Percentiles rank a stretch among this genome's conserved stretches.
These are phyloP conservation scores for Oscheius onirici DNA, from an alignment of 2,888 invertebrate species.

Conservation along the genomic window DNA sequence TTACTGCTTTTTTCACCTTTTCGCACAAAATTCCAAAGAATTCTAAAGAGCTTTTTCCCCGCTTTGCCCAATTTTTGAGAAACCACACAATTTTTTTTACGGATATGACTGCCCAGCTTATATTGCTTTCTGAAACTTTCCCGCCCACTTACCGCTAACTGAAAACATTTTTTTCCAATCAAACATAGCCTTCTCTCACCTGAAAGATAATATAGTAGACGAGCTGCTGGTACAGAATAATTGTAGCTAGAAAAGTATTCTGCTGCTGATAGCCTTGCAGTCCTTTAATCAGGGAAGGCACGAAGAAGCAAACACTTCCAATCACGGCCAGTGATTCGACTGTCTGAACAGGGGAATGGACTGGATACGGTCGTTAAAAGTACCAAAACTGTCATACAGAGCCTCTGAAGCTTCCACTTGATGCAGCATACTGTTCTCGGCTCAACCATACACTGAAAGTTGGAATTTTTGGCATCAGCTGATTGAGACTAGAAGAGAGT, in stretches of 20 bases:
- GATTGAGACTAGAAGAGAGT: too few relatives aligned
- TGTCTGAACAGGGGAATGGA: background rate
- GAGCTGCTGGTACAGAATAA: constrained; percentile 12
- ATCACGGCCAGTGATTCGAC: constrained; percentile 7
- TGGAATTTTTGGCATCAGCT: too few relatives aligned
- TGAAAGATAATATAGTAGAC: constrained; percentile 19
- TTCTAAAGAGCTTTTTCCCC: too few relatives aligned
- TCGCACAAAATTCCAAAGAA: too few relatives aligned
- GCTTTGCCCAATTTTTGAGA: too few relatives aligned
- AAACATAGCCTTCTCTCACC: background rate
- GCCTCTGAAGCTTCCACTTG: constrained; percentile 14
- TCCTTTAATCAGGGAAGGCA: constrained; percentile 21
- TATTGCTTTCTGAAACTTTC: background rate
- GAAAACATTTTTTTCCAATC: background rate
- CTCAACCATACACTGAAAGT: constrained; percentile 29
- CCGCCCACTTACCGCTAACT: background rate
- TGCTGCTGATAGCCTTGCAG: constrained; percentile 2
- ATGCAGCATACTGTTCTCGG: constrained; percentile 19
- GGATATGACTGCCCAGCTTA: too few relatives aligned
- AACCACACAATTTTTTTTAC: too few relatives aligned
- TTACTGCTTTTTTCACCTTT: too few relatives aligned
- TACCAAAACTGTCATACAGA: constrained; percentile 4
- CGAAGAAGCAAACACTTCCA: constrained; percentile 4
- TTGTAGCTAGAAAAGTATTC: background rate
- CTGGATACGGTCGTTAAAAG: background rate